Evolutionary conservation across 1,140 invertebrate species (phyloP).

Genomic region (Oryzaephilus surinamensis): DNA sequence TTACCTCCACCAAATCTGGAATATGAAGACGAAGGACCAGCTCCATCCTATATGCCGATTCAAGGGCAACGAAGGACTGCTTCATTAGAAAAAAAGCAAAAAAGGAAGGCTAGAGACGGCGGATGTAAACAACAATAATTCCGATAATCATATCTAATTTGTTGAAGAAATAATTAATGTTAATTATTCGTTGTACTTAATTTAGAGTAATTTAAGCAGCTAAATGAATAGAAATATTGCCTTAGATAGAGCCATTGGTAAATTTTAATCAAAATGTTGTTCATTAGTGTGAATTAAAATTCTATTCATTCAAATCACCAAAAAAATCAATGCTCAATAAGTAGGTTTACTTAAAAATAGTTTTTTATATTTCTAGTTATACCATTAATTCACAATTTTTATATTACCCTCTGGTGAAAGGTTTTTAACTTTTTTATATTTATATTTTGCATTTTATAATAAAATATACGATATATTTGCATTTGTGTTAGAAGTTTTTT

Average conservation of each 20-base stretch:
- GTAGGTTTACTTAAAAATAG: too few species aligned
- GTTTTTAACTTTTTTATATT: constrained; percentile 9
- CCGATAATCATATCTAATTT: constrained; percentile 8
- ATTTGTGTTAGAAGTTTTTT: background rate
- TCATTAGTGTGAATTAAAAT: too few species aligned
- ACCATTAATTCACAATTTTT: too few species aligned
- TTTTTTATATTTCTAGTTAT: too few species aligned
- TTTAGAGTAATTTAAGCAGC: too few species aligned
- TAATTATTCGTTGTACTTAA: too few species aligned
- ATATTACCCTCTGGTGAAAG: constrained; percentile 37
- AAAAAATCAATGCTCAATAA: too few species aligned
- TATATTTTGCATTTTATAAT: constrained; percentile 8
- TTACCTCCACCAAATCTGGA: constrained; percentile 29
- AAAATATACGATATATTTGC: constrained; percentile 6
- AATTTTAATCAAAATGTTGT: background rate
- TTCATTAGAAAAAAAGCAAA: constrained; percentile 42
- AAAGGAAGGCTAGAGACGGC: constrained; percentile 34
- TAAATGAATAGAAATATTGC: too few species aligned
- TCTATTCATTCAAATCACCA: too few species aligned
- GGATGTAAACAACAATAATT: constrained; percentile 35
- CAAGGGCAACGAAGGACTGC: constrained; percentile 59
- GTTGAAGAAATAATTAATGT: constrained; percentile 8
- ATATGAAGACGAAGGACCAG: constrained; percentile 44
- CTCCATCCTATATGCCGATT: constrained; percentile 67
- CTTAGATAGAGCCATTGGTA: too few species aligned